Conservation (phyloP, 2,113 vertebrate genomes). For the Myrmecophaga tridactyla region DNA sequence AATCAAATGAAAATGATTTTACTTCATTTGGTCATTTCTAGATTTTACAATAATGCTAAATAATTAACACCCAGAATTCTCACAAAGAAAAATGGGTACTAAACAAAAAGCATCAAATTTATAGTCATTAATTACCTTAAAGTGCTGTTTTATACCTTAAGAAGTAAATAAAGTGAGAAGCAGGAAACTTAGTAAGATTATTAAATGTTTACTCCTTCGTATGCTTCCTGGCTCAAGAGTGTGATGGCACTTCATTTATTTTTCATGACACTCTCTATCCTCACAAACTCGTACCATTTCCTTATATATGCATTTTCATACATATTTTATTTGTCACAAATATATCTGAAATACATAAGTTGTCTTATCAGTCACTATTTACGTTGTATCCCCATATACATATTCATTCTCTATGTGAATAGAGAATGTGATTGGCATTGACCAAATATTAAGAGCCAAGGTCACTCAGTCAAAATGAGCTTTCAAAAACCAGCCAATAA, state of each 20-base stretch:
- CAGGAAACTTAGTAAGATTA: background rate
- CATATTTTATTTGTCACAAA: constrained; percentile 13
- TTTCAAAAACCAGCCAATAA: constrained; percentile 77
- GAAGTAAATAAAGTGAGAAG: background rate
- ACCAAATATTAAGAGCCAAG: constrained; percentile 81
- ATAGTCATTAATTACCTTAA: constrained; percentile 2
- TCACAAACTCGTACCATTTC: background rate
- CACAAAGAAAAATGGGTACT: constrained; percentile 8
- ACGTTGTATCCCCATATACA: background rate
- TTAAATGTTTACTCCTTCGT: background rate
- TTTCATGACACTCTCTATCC: background rate
- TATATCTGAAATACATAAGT: background rate
- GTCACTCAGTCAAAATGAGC: constrained; percentile 74
- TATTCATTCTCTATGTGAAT: constrained; percentile 64
- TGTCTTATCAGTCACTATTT: constrained; percentile 46
- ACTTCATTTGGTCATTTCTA: constrained; percentile 15
- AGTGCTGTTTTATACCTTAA: background rate
- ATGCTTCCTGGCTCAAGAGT: background rate
- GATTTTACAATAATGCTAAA: background rate
- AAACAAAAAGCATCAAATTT: background rate
- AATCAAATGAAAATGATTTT: constrained; percentile 30
- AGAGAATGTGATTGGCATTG: constrained; percentile 71
- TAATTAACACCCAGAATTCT: constrained; percentile 17
- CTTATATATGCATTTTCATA: background rate
- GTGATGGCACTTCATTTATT: background rate